Evolutionary conservation across 2,113 vertebrate genomes (phyloP).

Genomic region (Etheostoma spectabile): DNA sequence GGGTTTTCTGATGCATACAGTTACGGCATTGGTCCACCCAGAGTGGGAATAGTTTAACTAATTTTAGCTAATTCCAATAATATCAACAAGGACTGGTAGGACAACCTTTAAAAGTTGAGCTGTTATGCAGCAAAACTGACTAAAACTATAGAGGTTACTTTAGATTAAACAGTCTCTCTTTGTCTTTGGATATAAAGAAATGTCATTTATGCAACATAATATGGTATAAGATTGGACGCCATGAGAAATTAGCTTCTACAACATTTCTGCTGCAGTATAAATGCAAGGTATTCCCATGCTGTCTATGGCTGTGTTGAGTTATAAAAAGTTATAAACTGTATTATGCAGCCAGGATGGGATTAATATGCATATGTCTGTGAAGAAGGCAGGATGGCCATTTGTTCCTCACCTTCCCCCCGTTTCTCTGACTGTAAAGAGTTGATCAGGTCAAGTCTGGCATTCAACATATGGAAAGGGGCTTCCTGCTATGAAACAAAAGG

Average conservation of each 20-base stretch:
- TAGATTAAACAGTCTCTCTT: neutral
- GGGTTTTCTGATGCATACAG: neutral
- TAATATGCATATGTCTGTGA: too few species aligned
- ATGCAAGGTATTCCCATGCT: neutral
- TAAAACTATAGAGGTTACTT: neutral
- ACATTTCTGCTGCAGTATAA: neutral
- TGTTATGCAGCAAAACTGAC: neutral
- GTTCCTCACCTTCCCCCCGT: too few species aligned
- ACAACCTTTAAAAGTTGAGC: neutral
- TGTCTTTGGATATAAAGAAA: neutral
- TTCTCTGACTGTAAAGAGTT: too few species aligned
- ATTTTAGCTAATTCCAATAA: neutral
- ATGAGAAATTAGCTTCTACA: neutral
- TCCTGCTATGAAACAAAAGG: too few species aligned
- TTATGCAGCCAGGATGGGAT: too few species aligned
- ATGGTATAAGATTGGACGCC: too few species aligned
- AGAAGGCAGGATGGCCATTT: too few species aligned
- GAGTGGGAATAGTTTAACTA: neutral
- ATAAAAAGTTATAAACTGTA: too few species aligned
- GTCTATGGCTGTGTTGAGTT: neutral
- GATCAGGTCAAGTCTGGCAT: too few species aligned
- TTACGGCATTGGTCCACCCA: constrained; percentile 6
- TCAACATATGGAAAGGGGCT: too few species aligned
- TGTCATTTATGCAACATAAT: neutral
- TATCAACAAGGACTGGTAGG: neutral